Conservation (phyloP, 2,888 invertebrate species). For the Sacculina carcini region DNA sequence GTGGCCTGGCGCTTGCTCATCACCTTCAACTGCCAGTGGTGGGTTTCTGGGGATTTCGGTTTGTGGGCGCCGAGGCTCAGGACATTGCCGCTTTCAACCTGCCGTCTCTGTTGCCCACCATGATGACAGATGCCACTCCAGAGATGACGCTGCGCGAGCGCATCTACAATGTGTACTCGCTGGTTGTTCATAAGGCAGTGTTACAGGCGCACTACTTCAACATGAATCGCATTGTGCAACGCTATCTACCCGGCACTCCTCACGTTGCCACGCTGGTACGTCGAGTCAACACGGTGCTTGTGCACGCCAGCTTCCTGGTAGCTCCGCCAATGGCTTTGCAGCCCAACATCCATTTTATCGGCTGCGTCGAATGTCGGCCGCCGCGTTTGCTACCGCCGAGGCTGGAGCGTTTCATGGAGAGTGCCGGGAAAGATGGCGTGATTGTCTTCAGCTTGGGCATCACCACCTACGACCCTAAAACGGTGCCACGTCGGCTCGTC, state of each 20-base stretch:
- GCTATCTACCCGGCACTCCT: constrained; percentile 16
- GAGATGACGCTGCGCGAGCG: constrained; percentile 17
- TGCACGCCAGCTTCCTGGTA: constrained; percentile 21
- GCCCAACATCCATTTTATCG: constrained; percentile 21
- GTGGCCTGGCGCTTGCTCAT: constrained; percentile 17
- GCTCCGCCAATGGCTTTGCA: constrained; percentile 20
- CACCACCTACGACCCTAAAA: constrained; percentile 9
- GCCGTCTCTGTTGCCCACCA: constrained; percentile 16
- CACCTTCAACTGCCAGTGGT: constrained; percentile 16
- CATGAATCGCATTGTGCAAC: constrained; percentile 7
- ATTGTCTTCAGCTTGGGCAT: constrained; percentile 10
- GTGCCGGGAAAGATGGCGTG: constrained; percentile 7
- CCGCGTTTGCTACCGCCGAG: constrained; percentile 19
- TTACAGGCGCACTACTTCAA: constrained; percentile 15
- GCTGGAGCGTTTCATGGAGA: background rate
- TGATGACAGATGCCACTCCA: constrained; percentile 16
- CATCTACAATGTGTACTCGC: constrained; percentile 15
- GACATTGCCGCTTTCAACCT: constrained; percentile 16
- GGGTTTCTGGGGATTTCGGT: constrained; percentile 18
- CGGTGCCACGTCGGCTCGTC: constrained; percentile 8
- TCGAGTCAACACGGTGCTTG: constrained; percentile 17
- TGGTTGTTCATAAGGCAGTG: constrained; percentile 15
- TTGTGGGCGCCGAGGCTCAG: constrained; percentile 16
- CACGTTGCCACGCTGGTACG: constrained; percentile 16
- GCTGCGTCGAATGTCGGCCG: constrained; percentile 20